Evolutionary conservation across 2,888 invertebrate genomes (phyloP), one percentile per base, ranked within the genome.

Genomic region (Pterostichus madidus): DNA sequence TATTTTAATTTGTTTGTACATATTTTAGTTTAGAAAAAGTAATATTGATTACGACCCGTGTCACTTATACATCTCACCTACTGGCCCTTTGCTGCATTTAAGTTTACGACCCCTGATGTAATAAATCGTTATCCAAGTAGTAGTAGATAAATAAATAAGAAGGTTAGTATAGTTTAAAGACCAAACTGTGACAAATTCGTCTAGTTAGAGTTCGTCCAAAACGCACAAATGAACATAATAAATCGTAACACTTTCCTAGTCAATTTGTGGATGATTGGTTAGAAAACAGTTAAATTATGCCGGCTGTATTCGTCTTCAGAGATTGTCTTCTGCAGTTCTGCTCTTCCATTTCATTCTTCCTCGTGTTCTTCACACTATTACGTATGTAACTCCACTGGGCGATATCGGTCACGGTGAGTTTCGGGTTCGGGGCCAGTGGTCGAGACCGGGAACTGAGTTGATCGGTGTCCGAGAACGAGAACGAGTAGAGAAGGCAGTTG

Each of bases 201-300:
- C 3, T 24, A 24, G 24, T 24, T 24, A 24, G 24, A 24, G 24
- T 24, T 24, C 3, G 24, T 1, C 3, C 24, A 24, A 24, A 24
- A n/a, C 6, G 6, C 35, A 35, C 6, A 35, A 35, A 39, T 39
- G 7, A 39, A 39, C 8, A 39, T 7, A 39, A 39, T 8, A 39
- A 6, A 11, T 49, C n/a, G 8, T 11, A 11, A n/a, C 49, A 49
- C 0, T 49, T 49, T 49, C 49, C n/a, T 13, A 39, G 59, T 64
- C 64, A 64, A 64, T 64, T 35, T 64, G 6, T 2, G 64, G 64
- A 64, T 64, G 64, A 64, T 64, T 64, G 64, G 10, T 13, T 31
- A 6, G n/a, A 44, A 39, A 1, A 71, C 44, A 71, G 44, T 71
- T 71, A 71, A 71, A 71, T 71, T 71, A 71, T 71, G 68, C 44